These are phyloP conservation scores for Nomada goodeniana DNA, from an alignment of 2,888 invertebrate genomes.

Conservation along the genomic window DNA sequence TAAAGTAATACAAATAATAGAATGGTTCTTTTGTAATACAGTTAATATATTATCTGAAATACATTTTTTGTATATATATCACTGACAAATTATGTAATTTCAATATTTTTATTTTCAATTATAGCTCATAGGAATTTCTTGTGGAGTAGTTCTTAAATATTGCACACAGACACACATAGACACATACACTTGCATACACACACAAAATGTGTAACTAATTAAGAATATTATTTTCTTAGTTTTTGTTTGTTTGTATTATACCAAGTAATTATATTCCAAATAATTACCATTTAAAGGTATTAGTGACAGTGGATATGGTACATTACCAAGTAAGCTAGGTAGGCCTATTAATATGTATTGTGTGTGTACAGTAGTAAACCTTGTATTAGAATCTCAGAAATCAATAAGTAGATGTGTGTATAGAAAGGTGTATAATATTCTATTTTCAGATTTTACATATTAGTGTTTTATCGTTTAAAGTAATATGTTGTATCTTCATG, in stretches of 20 bases:
- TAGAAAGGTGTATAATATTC: conserved; percentile 33
- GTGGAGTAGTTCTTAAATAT: conserved; percentile 6
- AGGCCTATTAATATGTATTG: conserved; percentile 74
- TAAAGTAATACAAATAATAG: background rate
- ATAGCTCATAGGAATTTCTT: conserved; percentile 11
- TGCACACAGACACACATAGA: background rate
- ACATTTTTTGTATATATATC: background rate
- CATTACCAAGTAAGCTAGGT: conserved; percentile 58
- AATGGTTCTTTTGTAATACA: background rate
- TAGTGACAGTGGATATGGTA: conserved; percentile 57
- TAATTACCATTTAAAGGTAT: conserved; percentile 55
- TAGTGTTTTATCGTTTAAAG: conserved; percentile 22
- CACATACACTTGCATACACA: no score
- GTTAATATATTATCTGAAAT: background rate
- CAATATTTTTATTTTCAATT: background rate
- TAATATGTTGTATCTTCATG: conserved; percentile 17
- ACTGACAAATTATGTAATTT: background rate
- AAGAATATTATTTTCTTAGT: conserved; percentile 30
- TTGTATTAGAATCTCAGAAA: conserved; percentile 69
- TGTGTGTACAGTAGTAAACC: conserved; percentile 64
- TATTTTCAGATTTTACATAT: conserved; percentile 35
- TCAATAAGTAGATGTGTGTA: conserved; percentile 67
- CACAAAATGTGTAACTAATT: background rate
- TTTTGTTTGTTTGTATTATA: background rate
- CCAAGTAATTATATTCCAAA: conserved; percentile 31